Evolutionary conservation across 2,797 vertebrate species (phyloP).

Genomic region (Acrossocheilus wenchowensis): DNA sequence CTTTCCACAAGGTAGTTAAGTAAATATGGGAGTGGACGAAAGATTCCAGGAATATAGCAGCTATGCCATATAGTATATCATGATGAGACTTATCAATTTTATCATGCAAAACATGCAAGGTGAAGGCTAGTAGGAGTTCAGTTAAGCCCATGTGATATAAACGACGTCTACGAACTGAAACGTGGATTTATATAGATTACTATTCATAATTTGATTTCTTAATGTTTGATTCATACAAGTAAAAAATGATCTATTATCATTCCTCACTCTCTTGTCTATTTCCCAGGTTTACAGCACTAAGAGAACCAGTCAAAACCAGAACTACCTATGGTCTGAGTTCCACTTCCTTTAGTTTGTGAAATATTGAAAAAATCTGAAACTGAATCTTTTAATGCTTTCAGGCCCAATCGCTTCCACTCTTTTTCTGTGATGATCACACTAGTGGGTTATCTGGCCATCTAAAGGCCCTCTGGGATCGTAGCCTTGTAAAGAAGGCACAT

Average conservation of each 20-base stretch:
- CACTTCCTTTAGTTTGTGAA: background rate
- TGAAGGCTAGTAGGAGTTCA: background rate
- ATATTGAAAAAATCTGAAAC: background rate
- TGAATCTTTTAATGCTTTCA: background rate
- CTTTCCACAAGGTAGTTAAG: background rate
- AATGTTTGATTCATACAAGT: background rate
- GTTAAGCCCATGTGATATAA: background rate
- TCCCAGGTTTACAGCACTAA: background rate
- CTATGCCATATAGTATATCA: background rate
- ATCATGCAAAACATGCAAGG: background rate
- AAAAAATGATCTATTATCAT: background rate
- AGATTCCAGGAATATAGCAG: background rate
- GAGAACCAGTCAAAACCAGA: background rate
- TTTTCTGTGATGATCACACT: background rate
- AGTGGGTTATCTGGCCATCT: background rate
- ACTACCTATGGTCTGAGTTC: background rate
- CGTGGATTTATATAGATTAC: background rate
- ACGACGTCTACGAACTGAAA: background rate
- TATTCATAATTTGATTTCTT: background rate
- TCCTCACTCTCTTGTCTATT: background rate
- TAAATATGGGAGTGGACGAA: background rate
- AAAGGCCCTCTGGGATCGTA: background rate
- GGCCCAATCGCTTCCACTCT: background rate
- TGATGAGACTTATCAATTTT: background rate
- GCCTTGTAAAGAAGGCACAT: too few species aligned